Base-by-base conservation (phyloP, 2,797 vertebrate genomes). In the Botia almorhae region DNA sequence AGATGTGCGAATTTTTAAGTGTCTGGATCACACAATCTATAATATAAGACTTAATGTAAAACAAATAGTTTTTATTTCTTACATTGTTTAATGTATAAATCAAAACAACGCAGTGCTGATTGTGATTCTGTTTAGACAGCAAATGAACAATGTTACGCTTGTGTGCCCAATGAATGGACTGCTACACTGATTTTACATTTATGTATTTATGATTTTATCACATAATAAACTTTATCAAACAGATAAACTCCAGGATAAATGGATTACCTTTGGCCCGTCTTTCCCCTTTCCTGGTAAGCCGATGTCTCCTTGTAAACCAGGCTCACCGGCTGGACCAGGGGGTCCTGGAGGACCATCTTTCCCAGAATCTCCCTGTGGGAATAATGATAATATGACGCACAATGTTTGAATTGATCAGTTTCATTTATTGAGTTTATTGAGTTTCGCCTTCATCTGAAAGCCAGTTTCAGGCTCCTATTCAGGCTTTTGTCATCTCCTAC, bases 281-380 rank as follows among this genome's bases (percentile, higher is more conserved):
- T 94, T 96, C 48, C 97, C 96, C 78, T 95, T 96, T 33, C 97
- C 97, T 0, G 96, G 90, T 29, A 90, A 90, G 55, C 98, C 98
- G 0, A 95, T 93, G 4, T 93, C 89, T 85, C 98, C 98, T 36
- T 87, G 90, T 53, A 89, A 69, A 14, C 98, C 98, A 0, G 94
- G 93, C 0, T 95, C 91, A 80, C 98, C 98, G 0, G 87, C 60
- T 43, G 84, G 88, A 1, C 98, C 98, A 8, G 87, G 58, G 2
- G 90, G 87, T 12, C 98, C 98, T 11, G 89, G 50, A 50, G 87
- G 90, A 70, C 98, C 98, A 76, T 96, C 95, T 89, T 95, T 94
- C 56, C 98, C 98, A 10, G 86, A 7, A 33, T 96, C 93, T 26
- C 98, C 98, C 98, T 99, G 61, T 55, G 89, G 61, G 26, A 2